Evolutionary conservation across 2,113 vertebrate species (phyloP).

Genomic region (Scomber japonicus): DNA sequence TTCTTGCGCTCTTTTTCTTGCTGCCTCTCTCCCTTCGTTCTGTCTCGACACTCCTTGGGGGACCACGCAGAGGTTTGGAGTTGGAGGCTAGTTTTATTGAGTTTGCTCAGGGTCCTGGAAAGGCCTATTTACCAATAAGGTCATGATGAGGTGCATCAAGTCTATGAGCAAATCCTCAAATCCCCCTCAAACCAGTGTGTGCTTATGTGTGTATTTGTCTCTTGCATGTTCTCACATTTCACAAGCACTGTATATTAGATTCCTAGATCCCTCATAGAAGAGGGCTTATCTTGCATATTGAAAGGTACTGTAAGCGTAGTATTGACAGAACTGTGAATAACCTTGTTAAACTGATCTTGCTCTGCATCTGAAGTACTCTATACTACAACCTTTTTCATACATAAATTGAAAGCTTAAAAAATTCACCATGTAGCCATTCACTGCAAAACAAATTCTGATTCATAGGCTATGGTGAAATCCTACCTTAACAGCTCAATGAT

Average conservation of each 20-base stretch:
- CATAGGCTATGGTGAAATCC: not conserved
- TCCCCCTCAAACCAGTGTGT: conserved; percentile 53
- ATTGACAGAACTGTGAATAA: conserved; percentile 66
- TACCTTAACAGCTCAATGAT: not conserved
- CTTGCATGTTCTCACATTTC: conserved; percentile 48
- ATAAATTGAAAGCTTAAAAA: conserved; percentile 39
- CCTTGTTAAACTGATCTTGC: conserved; percentile 49
- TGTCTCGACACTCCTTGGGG: conserved; percentile 58
- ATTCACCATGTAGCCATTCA: not conserved
- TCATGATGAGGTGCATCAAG: conserved; percentile 69
- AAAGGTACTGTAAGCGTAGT: conserved; percentile 39
- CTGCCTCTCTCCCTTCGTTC: conserved; percentile 24
- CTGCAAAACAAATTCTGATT: not conserved
- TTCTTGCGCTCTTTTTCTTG: conserved; percentile 38
- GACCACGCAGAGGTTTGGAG: conserved; percentile 60
- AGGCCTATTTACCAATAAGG: conserved; percentile 75
- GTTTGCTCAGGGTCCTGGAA: conserved; percentile 79
- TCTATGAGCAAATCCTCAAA: conserved; percentile 78
- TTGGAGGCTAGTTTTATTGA: conserved; percentile 82
- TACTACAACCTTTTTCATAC: conserved; percentile 22
- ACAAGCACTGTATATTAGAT: conserved; percentile 50
- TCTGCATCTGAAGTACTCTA: conserved; percentile 27
- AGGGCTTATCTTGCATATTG: conserved; percentile 64
- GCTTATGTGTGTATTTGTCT: conserved; percentile 35
- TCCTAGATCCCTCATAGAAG: conserved; percentile 53